phyloP scores from a whole-genome alignment of 1,140 invertebrate species.

The Drosophila eugracilis region DNA sequence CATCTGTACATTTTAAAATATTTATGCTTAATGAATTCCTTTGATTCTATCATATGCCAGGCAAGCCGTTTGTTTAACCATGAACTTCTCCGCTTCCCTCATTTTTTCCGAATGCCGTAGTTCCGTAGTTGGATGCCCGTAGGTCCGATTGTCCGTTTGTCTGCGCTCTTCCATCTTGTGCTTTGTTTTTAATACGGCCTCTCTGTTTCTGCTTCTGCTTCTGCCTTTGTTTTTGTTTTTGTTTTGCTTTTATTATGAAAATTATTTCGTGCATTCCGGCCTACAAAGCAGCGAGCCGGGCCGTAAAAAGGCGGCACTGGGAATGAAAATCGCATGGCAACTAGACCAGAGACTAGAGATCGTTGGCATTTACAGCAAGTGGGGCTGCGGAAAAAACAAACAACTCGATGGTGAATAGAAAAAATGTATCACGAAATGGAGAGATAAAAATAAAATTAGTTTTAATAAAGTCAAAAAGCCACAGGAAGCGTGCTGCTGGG shows the following conservation, averaged over 20 bases:
- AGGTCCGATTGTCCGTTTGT: constrained; percentile 17
- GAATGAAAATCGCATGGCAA: constrained; percentile 66
- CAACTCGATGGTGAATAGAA: constrained; percentile 34
- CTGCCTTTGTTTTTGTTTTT: no score
- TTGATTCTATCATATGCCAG: background rate
- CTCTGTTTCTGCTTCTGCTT: no score
- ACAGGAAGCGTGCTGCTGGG: constrained; percentile 43
- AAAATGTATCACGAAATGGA: constrained; percentile 64
- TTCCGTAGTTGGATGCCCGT: constrained; percentile 21
- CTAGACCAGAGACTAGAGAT: constrained; percentile 35
- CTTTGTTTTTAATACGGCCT: constrained; percentile 23
- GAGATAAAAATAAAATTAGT: constrained; percentile 71
- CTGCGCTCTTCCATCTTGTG: constrained; percentile 6
- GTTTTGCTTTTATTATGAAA: constrained; percentile 72
- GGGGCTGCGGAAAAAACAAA: constrained; percentile 1
- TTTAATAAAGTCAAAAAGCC: constrained; percentile 79
- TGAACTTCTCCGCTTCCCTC: constrained; percentile 10
- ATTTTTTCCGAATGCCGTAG: constrained; percentile 12
- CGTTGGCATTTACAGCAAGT: constrained; percentile 19
- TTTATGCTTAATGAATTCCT: background rate
- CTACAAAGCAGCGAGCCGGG: constrained; percentile 62
- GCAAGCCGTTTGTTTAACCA: constrained; percentile 19
- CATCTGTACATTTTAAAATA: no score
- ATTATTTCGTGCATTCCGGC: constrained; percentile 75
- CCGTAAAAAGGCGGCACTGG: constrained; percentile 52